A percentile compares a stretch with the other conserved stretches of the same genome.
phyloP scores from a whole-genome alignment of 2,113 vertebrate genomes.

The Cygnus atratus region DNA sequence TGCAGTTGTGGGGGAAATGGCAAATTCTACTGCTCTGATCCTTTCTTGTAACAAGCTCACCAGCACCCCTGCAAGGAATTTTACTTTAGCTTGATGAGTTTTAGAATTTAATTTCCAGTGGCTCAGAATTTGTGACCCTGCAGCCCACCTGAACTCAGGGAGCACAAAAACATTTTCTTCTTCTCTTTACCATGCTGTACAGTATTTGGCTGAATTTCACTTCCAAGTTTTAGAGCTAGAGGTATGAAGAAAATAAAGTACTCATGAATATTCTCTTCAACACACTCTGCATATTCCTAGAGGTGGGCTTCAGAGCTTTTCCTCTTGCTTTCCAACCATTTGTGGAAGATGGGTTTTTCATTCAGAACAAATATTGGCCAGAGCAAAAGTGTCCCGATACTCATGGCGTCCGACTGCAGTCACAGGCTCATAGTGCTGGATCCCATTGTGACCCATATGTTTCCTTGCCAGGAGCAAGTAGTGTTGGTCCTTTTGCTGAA shows the following conservation, averaged over 20 bases:
- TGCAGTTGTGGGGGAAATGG: not conserved
- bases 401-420: not conserved
- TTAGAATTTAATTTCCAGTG: slow-evolving; percentile 25
- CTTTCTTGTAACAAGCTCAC: not conserved
- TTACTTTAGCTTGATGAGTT: slow-evolving; percentile 14
- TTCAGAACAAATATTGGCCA: not conserved
- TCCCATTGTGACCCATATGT: not conserved
- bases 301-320: not conserved
- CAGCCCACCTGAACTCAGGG: not conserved
- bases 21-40: not conserved
- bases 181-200: not conserved
- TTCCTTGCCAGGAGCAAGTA: not conserved
- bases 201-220: not conserved
- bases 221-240: not conserved
- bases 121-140: not conserved
- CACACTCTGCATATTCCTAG: not conserved
- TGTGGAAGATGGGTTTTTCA: not conserved
- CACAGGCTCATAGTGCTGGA: not conserved
- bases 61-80: not conserved
- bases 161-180: not conserved
- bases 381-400: not conserved
- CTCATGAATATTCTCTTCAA: not conserved
- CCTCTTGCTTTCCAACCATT: not conserved
- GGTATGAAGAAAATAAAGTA: not conserved
- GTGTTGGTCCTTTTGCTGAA: not conserved